A percentile compares a stretch with the other conserved stretches of the same genome.
Conservation (phyloP, 2,113 vertebrate genomes). For the Tauraco erythrolophus region DNA sequence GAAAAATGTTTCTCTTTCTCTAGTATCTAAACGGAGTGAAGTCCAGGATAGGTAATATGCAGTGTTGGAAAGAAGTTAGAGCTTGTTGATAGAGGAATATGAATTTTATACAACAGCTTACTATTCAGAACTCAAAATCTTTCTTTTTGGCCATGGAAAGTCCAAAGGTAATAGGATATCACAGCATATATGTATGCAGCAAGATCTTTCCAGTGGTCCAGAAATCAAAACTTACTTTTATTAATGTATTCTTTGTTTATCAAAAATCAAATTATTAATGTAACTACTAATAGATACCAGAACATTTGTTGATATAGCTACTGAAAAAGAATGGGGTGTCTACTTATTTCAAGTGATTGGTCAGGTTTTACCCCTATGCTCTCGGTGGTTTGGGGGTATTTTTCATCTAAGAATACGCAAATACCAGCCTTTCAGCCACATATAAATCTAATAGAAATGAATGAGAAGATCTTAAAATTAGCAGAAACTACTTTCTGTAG, state of each 20-base stretch:
- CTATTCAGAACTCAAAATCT: neutral
- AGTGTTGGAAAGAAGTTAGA: neutral
- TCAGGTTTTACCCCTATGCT: neutral
- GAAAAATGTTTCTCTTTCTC: neutral
- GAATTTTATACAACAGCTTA: neutral
- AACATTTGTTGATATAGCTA: neutral
- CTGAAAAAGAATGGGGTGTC: neutral
- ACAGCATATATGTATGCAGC: neutral
- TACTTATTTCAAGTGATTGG: neutral
- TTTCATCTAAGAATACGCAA: neutral
- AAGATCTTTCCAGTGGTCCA: neutral
- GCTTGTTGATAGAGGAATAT: neutral
- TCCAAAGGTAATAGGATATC: neutral
- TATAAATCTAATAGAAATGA: neutral
- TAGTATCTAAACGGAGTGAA: neutral
- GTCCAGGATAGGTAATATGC: too few species aligned
- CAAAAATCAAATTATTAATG: too few species aligned
- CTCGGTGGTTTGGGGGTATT: neutral
- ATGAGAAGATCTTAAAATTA: neutral
- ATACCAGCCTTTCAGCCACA: neutral
- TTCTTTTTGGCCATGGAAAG: neutral
- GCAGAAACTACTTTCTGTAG: neutral
- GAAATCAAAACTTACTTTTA: neutral
- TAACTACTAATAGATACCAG: neutral
- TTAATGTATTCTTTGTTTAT: neutral